These are phyloP conservation scores for Heterodera carotae DNA, from an alignment of 1,140 invertebrate genomes.

Conservation along the genomic window DNA sequence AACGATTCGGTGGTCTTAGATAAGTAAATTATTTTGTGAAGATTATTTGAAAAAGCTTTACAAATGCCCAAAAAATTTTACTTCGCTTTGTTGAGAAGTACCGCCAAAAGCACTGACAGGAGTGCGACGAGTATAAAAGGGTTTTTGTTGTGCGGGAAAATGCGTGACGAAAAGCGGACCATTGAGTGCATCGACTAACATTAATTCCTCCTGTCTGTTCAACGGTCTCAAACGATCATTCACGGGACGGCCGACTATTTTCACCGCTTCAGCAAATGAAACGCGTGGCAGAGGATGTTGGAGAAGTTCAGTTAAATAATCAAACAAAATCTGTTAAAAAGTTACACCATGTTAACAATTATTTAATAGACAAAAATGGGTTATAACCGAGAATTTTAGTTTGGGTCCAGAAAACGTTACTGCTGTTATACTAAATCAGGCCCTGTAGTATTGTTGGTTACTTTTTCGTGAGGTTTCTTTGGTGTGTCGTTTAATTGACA, in stretches of 20 bases:
- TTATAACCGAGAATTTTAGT: no score
- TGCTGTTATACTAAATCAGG: no score
- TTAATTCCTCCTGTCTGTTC: conserved; percentile 81
- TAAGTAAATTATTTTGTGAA: neutral
- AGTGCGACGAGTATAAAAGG: conserved; percentile 87
- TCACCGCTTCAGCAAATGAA: conserved; percentile 38
- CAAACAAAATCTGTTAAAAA: conserved; percentile 2
- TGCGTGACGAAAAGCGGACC: conserved; percentile 83
- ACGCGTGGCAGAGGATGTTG: conserved; percentile 36
- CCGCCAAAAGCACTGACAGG: conserved; percentile 67
- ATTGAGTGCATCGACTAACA: conserved; percentile 71
- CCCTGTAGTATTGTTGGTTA: no score
- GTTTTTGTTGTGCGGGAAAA: conserved; percentile 83
- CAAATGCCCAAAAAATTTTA: neutral
- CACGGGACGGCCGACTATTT: conserved; percentile 29
- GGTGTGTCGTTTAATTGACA: no score
- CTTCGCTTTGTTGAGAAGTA: neutral
- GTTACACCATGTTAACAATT: no score
- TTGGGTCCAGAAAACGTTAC: neutral
- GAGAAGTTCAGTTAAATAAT: conserved; percentile 1
- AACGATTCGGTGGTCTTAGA: conserved; percentile 70
- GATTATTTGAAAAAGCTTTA: neutral
- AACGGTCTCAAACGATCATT: conserved; percentile 69
- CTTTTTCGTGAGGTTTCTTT: no score
- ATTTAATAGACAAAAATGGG: no score